Evolutionary conservation across 1,140 invertebrate genomes (phyloP), one percentile per base, ranked within the genome.

Genomic region (Arctopsyche grandis): DNA sequence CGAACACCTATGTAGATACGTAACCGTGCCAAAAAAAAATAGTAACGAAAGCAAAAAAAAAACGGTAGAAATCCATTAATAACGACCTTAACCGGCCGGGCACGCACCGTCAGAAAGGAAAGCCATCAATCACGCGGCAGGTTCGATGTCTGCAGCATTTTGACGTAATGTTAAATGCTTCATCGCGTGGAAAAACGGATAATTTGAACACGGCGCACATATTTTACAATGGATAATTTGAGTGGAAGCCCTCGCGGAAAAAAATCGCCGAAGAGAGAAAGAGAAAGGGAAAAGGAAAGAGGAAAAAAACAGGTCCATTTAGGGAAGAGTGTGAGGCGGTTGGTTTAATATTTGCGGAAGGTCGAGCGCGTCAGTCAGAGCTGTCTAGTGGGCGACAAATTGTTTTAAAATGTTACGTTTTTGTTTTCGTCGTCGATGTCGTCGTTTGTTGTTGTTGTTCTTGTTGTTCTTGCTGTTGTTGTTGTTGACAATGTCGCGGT

Each of bases 161-260:
- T 71, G 69, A 71, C 71, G 71, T 58, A 74, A 74, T 58, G 52
- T 29, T 74, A 74, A 74, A 58, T 58, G 71, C 71, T 74, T 58
- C 71, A 58, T 74, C 71, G 71, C 71, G 71, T 74, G 71, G 71
- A 74, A 74, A 74, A 74, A 74, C 43, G 71, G 71, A 74, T 74
- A 74, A 74, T 74, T 74, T 58, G 48, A 74, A 58, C 43, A 58
- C 22, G 24, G 16, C 52, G 43, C 16, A 56, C 71, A 74, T 58
- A 29, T 74, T 74, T 74, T 58, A 74, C 43, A 74, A 74, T 58
- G 71, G 43, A 58, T 74, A 56, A 74, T 74, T 74, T 46, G 71
- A 56, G 43, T 52, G 48, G 29, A 43, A 69, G 63, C 52, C 14
- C 14, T n/a, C 52, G 66, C 29, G 66, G 29, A 66, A 69, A 24